Percentiles rank a stretch among this genome's conserved stretches.
These are phyloP conservation scores for Crotophaga sulcirostris DNA, from an alignment of 2,113 vertebrate species.

Conservation along the genomic window DNA sequence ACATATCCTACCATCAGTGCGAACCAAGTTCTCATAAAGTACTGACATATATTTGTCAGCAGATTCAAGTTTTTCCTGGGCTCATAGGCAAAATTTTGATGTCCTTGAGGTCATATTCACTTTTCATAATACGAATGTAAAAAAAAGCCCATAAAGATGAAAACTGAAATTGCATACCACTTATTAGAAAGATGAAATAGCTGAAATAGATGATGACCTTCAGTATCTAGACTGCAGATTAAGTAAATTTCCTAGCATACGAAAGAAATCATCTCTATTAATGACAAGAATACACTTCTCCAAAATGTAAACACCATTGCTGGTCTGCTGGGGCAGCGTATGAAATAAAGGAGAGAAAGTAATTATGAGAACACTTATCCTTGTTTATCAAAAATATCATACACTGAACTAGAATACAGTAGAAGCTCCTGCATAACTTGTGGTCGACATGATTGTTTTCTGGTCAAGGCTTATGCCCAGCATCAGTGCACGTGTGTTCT, in stretches of 20 bases:
- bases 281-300: background rate
- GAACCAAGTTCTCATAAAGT: background rate
- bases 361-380: background rate
- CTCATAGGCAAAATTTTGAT: background rate
- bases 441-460: accelerated
- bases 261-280: background rate
- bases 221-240: background rate
- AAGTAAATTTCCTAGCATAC: background rate
- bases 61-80: constrained; percentile 13
- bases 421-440: background rate
- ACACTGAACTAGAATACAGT: background rate
- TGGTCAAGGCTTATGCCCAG: background rate
- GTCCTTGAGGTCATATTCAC: background rate
- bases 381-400: background rate
- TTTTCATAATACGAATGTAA: background rate
- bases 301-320: background rate
- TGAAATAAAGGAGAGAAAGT: background rate
- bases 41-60: constrained; percentile 7
- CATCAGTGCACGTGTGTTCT: accelerated
- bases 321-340: background rate
- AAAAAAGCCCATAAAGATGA: background rate
- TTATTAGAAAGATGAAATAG: background rate
- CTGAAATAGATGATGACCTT: background rate
- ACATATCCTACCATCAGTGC: background rate
- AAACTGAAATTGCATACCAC: background rate